A percentile compares a stretch with the other conserved stretches of the same genome.
phyloP scores from a whole-genome alignment of 2,797 vertebrate genomes.

The Morus bassanus region DNA sequence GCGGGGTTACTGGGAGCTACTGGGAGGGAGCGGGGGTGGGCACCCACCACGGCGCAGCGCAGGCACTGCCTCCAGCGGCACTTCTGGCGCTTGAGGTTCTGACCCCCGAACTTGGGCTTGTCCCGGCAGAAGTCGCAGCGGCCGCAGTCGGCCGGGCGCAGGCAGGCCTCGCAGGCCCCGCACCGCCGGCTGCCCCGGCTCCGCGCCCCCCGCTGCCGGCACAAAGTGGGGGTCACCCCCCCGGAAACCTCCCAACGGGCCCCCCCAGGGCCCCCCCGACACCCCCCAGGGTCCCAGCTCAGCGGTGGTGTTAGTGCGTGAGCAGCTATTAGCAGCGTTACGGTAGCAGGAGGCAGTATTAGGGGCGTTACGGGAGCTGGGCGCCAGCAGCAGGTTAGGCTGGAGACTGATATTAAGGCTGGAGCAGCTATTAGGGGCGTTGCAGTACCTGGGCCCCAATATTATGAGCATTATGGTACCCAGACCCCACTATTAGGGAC shows the following conservation, averaged over 20 bases:
- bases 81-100: constrained; percentile 69
- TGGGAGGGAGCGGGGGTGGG: not conserved
- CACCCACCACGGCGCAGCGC: not conserved
- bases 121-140: constrained; percentile 89
- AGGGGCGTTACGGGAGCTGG: no score
- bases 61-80: constrained; percentile 9
- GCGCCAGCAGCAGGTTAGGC: no score
- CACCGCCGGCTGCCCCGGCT: not conserved
- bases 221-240: not conserved
- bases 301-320: not conserved
- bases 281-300: no score
- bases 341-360: no score
- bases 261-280: no score
- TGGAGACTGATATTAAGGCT: no score
- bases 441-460: no score
- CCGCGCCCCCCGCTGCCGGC: not conserved
- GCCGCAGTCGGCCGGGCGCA: constrained; percentile 85
- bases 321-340: not conserved
- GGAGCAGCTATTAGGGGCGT: no score
- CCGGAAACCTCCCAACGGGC: no score
- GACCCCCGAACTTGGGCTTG: constrained; percentile 93
- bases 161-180: constrained; percentile 71
- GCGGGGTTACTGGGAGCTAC: not conserved
- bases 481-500: no score
- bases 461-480: not conserved